phyloP scores from a whole-genome alignment of 1,140 invertebrate genomes.

The Saccostrea glomerata region DNA sequence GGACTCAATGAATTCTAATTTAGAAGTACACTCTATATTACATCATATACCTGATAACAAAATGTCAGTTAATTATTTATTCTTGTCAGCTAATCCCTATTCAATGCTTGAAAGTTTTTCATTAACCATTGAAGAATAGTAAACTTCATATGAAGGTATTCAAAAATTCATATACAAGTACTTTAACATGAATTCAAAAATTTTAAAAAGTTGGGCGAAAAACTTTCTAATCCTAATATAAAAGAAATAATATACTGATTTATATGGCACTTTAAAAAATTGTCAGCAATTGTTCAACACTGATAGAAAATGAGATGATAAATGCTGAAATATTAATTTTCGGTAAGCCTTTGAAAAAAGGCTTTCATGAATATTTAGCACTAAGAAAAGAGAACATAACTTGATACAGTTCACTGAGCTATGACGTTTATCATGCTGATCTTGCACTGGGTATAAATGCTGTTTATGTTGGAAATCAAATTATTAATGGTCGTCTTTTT shows the following conservation, averaged over 20 bases:
- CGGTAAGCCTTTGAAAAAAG: background rate
- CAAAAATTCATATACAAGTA: too few species aligned
- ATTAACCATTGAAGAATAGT: background rate
- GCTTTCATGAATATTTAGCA: background rate
- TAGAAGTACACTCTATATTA: background rate
- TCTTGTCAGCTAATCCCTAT: background rate
- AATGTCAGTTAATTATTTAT: conserved; percentile 26
- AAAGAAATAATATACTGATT: background rate
- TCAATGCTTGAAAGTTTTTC: background rate
- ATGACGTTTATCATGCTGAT: conserved; percentile 13
- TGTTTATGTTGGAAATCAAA: background rate
- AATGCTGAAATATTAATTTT: conserved; percentile 18
- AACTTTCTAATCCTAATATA: background rate
- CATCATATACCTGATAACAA: background rate
- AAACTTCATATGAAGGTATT: background rate
- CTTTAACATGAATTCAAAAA: background rate
- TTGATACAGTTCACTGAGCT: conserved; percentile 8
- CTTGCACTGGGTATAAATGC: background rate
- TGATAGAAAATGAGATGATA: background rate
- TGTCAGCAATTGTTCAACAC: background rate
- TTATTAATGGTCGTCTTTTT: conserved; percentile 11
- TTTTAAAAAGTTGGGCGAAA: background rate
- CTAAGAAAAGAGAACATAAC: background rate
- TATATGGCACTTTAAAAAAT: background rate
- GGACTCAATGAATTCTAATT: background rate